Evolutionary conservation across 2,113 vertebrate genomes (phyloP), one percentile per base, ranked within the genome.

Genomic region (Zeus faber): DNA sequence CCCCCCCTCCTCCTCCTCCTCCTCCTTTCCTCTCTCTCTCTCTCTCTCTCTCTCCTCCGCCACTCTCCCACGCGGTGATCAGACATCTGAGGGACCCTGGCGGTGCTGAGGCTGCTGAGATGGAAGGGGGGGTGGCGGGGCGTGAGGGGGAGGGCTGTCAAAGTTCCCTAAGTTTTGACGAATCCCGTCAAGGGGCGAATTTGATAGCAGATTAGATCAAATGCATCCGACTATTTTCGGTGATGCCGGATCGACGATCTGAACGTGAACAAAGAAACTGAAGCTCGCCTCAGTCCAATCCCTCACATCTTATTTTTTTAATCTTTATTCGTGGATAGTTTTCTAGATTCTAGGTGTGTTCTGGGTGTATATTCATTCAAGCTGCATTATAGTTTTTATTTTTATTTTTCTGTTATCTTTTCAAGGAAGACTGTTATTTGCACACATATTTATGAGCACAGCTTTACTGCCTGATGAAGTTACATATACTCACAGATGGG

Each of bases 121-220:
- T 50, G 39, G 58, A 62, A 64, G 67, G 14, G 6, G 37, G 62
- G 58, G 67, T 71, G n/a, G 23, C 4, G 20, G n/a, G 20, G 45
- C 6, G 33, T 16, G 27, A n/a, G 18, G 13, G 7, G 17, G 20
- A 8, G 6, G 50, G 2, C 67, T 79, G 80, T 50, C 80, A 77
- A 76, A 84, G 75, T 85, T 84, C 74, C 79, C 66, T 59, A 68
- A 76, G 69, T 81, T 80, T 74, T 46, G 63, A 72, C 67, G 64
- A 77, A 80, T 78, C 78, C 74, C 73, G 62, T 26, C 51, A 60
- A 74, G 69, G 69, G 76, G 65, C 61, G 74, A 65, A 71, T 65
- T 52, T 70, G 60, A 74, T 57, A 62, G 33, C 48, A 23, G 53
- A n/a, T 58, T 66, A n/a, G n/a, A n/a, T n/a, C n/a, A n/a, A n/a